Conservation (phyloP, 2,888 invertebrate genomes). For the Selenia dentaria region DNA sequence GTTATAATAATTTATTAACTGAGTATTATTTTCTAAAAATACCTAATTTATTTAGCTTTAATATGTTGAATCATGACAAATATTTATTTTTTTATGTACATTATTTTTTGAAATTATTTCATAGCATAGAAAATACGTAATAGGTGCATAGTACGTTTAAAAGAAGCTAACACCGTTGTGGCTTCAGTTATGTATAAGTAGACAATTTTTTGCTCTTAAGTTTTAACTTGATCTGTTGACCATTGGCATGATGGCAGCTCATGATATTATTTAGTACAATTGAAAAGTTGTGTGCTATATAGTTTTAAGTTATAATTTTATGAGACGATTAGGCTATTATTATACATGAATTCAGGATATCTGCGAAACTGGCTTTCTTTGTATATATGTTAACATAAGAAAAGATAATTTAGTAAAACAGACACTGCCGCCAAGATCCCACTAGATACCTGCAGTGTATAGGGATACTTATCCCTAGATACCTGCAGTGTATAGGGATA, state of each 20-base stretch:
- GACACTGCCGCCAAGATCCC: no score
- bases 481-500: no score
- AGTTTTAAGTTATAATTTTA: neutral
- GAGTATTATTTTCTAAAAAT: constrained; percentile 70
- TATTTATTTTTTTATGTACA: constrained; percentile 67
- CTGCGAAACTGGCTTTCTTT: neutral
- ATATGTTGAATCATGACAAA: constrained; percentile 78
- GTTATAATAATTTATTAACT: constrained; percentile 46
- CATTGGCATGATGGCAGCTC: constrained; percentile 12
- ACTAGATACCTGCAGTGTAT: no score
- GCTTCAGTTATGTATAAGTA: constrained; percentile 29
- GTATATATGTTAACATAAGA: no score
- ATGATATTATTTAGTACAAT: constrained; percentile 16
- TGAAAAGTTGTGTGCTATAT: neutral
- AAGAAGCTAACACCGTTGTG: constrained; percentile 2
- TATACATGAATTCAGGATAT: neutral
- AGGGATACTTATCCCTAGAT: no score
- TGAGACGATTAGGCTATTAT: no score
- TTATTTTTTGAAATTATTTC: constrained; percentile 42
- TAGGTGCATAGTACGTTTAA: constrained; percentile 55
- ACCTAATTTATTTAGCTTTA: constrained; percentile 61
- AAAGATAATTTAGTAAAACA: no score
- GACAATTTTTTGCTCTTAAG: constrained; percentile 30
- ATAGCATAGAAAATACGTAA: constrained; percentile 36
- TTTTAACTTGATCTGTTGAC: constrained; percentile 14